Evolutionary conservation across 2,888 invertebrate genomes (phyloP), one percentile per base, ranked within the genome.

Genomic region (Mimas tiliae): DNA sequence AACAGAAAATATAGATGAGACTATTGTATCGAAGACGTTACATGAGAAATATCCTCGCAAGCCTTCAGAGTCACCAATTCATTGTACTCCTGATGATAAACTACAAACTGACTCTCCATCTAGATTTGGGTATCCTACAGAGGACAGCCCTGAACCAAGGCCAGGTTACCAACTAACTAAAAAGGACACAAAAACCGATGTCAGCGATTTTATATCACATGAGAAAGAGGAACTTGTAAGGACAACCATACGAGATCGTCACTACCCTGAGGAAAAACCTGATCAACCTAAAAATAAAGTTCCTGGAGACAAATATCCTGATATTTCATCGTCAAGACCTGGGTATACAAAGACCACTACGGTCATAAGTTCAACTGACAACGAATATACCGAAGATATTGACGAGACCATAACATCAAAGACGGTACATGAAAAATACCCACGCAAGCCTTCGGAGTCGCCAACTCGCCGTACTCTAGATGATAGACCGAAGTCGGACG

Each of bases 201-300:
- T 58, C 19, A 38, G 11, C 6, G 58, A 58, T 42, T 58, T 58
- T 19, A 58, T 58, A 38, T 58, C 58, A 9, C 58, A 12, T 42
- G 58, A 58, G 19, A 38, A 58, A 21, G 58, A 58, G 19, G 58
- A 58, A 42, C 45, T 65, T 6, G 65, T 65, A 9, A 27, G 51
- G 27, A 65, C 47, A 34, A 63, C 48, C 12, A 38, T 11, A 4
- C 38, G 12, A 9, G 58, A 58, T 19, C 50, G 50, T 27, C 4
- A 27, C 9, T 50, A 16, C 16, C 50, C 50, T 50, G 50, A 19
- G 11, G 6, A 1, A 19, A 42, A 38, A 42, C 14, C 52, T 14
- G 11, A 33, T 33, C 52, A 52, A 42, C 42, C 58, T 11, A 6
- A 38, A 6, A 58, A 38, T 6, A 58, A 19, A 16, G 19, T 63